Base-by-base conservation (phyloP, 2,797 vertebrate species). In the Micromesistius poutassou region DNA sequence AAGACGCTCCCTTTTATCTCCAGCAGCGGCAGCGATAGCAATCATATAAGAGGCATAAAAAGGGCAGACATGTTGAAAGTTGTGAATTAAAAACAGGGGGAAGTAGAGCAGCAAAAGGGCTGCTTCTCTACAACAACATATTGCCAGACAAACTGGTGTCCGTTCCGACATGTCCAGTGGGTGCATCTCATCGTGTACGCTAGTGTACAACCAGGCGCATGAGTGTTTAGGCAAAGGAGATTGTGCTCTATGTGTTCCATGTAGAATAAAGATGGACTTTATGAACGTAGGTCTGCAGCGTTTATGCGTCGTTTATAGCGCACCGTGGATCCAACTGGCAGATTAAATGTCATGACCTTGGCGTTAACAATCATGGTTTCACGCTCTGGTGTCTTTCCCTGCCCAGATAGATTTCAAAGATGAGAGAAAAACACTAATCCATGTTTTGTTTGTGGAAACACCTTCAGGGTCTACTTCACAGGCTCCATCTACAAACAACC, bases 361-460 rank as follows among this genome's bases (percentile, higher is more conserved):
- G 10, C 19, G 30, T 31, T 13, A 70, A 38, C 66, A 50, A 12
- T 70, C 10, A 5, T 71, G 25, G 28, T 13, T 30, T 10, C 28
- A 3, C 68, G 25, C 10, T n/a, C 25, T 14, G 14, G 78, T 22
- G 19, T 55, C 71, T 81, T 75, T 74, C 75, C 79, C 78, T 16
- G 78, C 31, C 85, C 77, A 72, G 0, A 19, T 35, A 86, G 86
- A 89, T 76, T 1, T 76, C 7, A 30, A 80, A 71, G 40, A 75
- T 81, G 81, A 77, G 84, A 78, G 70, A 76, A 81, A 82, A 87
- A 80, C 77, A 72, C 76, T 86, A 80, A 85, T 90, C 86, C 88
- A 87, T 84, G n/a, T 62, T 85, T 83, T 78, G 83, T 86, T 25
- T 68, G 82, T 82, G 80, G 80, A 28, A 73, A 79, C 70, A 85